A percentile compares a stretch with the other conserved stretches of the same genome.
Evolutionary conservation across 2,113 vertebrate species (phyloP).

Genomic region (Lucifuga dentata): DNA sequence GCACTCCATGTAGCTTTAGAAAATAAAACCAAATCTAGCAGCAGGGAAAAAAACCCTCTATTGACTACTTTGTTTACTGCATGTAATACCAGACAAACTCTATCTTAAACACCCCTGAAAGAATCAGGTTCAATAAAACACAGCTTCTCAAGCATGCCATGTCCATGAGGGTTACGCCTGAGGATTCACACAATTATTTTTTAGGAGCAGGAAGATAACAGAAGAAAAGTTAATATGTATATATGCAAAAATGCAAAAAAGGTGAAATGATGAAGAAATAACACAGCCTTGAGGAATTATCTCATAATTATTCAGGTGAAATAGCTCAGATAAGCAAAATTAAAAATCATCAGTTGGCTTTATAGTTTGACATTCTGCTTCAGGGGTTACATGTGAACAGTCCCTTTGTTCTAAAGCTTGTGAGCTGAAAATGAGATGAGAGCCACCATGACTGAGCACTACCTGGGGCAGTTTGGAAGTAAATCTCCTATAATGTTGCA

Average conservation of each 20-base stretch:
- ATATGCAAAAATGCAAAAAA: neutral
- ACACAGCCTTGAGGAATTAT: slow-evolving; percentile 16
- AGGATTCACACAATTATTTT: too few relatives aligned
- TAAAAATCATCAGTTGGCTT: slow-evolving; percentile 39
- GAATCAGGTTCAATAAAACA: slow-evolving; percentile 20
- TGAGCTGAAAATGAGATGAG: neutral
- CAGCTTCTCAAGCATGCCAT: slow-evolving; percentile 6
- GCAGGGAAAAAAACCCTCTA: slow-evolving; percentile 63
- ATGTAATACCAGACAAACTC: slow-evolving; percentile 40
- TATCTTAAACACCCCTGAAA: slow-evolving; percentile 14
- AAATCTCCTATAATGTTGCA: slow-evolving; percentile 85
- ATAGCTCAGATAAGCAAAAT: slow-evolving; percentile 24
- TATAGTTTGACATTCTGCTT: slow-evolving; percentile 17
- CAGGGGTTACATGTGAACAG: slow-evolving; percentile 1
- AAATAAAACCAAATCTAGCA: slow-evolving; percentile 71
- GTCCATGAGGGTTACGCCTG: slow-evolving; percentile 7
- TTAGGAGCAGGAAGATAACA: too few relatives aligned
- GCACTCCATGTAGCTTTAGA: slow-evolving; percentile 62
- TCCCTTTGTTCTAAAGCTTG: neutral
- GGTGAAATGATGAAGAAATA: slow-evolving; percentile 41
- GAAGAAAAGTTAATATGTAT: too few relatives aligned
- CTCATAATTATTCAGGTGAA: slow-evolving; percentile 37
- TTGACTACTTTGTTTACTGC: slow-evolving; percentile 63
- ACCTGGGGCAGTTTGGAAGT: slow-evolving; percentile 92
- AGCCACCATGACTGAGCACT: slow-evolving; percentile 26